phyloP scores from a whole-genome alignment of 2,888 invertebrate species.

The Mythimna pallens region DNA sequence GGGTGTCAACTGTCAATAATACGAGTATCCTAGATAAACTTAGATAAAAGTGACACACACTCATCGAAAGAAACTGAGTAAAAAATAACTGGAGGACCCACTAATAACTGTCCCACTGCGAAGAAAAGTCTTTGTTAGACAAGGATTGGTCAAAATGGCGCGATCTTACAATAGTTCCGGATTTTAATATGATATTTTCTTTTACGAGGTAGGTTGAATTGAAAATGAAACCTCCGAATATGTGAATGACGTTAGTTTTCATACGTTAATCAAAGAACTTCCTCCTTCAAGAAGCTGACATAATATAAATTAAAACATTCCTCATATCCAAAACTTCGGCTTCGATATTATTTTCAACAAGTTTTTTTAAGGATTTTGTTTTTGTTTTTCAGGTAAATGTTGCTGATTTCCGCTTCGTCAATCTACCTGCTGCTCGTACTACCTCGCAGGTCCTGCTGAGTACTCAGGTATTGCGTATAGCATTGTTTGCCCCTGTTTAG shows the following conservation, averaged over 20 bases:
- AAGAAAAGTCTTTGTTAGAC: too few species aligned
- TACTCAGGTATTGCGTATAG: conserved; percentile 25
- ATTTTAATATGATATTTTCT: neutral
- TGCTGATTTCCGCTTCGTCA: neutral
- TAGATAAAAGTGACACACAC: too few species aligned
- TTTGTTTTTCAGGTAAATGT: conserved; percentile 39
- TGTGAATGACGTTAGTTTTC: neutral
- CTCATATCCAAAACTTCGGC: neutral
- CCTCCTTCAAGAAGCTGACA: too few species aligned
- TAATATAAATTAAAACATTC: neutral
- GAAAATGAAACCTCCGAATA: neutral
- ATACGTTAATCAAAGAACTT: neutral
- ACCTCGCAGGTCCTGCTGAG: neutral
- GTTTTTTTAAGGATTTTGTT: neutral
- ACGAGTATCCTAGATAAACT: too few species aligned
- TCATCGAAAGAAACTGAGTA: too few species aligned
- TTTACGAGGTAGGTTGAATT: neutral
- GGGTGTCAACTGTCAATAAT: too few species aligned
- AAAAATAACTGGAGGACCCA: too few species aligned
- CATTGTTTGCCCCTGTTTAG: too few species aligned
- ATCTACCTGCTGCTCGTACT: neutral
- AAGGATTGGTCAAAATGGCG: too few species aligned
- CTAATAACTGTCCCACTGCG: too few species aligned
- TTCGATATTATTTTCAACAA: neutral
- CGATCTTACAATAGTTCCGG: neutral